These are phyloP conservation scores for Pelobates cultripes DNA, from an alignment of 2,797 vertebrate species.

Conservation along the genomic window DNA sequence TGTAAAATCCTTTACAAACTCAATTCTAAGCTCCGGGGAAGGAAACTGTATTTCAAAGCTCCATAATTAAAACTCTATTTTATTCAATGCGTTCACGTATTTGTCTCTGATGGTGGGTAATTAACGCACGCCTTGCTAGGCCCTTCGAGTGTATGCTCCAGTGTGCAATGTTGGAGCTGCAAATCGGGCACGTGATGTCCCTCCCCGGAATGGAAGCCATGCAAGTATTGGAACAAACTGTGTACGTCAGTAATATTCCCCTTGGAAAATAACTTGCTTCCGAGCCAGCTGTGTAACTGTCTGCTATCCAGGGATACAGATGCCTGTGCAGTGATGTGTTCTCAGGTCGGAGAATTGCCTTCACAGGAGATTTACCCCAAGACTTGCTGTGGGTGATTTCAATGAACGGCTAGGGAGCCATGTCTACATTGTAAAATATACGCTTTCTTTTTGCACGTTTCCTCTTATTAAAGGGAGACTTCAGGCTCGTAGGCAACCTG, in stretches of 20 bases:
- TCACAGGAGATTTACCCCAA: conserved; percentile 3
- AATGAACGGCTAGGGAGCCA: too few relatives aligned
- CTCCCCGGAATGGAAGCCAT: neutral
- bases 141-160: neutral
- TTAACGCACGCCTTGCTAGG: conserved; percentile 5
- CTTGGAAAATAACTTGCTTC: neutral
- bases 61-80: neutral
- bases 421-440: too few relatives aligned
- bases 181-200: conserved; percentile 4
- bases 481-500: too few relatives aligned
- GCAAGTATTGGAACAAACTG: neutral
- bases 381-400: neutral
- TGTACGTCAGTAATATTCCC: conserved; percentile 15
- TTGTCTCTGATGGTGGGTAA: neutral
- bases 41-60: neutral
- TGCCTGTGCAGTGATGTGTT: conserved; percentile 3
- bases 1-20: too few relatives aligned
- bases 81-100: conserved; percentile 4
- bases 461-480: too few relatives aligned
- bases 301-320: conserved; percentile 15
- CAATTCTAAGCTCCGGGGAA: too few relatives aligned
- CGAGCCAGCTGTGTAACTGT: conserved; percentile 32
- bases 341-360: neutral
- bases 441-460: too few relatives aligned
- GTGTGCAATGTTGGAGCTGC: conserved; percentile 11